Evolutionary conservation across 2,113 vertebrate genomes (phyloP).

Genomic region (Protobothrops flavoviridis): DNA sequence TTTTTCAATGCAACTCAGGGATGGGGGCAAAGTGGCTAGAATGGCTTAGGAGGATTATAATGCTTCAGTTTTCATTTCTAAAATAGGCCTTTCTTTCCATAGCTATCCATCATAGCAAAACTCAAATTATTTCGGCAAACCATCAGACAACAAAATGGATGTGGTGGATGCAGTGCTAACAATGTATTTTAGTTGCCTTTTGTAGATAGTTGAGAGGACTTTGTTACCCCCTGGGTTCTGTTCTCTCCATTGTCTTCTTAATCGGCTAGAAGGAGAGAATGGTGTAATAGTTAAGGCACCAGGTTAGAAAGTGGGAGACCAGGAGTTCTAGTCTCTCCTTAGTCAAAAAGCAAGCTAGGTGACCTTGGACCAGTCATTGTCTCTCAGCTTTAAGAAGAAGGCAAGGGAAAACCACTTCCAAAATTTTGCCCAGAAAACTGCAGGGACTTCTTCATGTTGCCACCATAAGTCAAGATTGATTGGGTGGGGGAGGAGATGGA

Average conservation of each 20-base stretch:
- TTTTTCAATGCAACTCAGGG: neutral
- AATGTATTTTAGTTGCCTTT: neutral
- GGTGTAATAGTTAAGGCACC: neutral
- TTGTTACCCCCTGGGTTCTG: neutral
- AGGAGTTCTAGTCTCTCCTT: neutral
- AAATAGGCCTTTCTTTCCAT: neutral
- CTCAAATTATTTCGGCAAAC: neutral
- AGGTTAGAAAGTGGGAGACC: neutral
- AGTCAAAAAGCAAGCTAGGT: neutral
- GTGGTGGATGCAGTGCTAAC: neutral
- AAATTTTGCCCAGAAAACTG: neutral
- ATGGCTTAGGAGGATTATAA: neutral
- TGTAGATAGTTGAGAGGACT: neutral
- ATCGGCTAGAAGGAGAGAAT: neutral
- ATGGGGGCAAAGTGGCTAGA: neutral
- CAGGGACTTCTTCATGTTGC: neutral
- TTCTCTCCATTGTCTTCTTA: neutral
- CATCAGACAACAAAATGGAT: neutral
- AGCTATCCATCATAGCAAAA: neutral
- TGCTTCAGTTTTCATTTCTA: neutral
- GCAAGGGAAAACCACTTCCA: neutral
- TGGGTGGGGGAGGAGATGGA: no score
- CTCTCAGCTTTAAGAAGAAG: neutral
- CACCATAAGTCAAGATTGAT: neutral
- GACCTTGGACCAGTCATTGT: neutral